Conservation (phyloP, 2,888 invertebrate species). For the Nipponacmea schrenckii region DNA sequence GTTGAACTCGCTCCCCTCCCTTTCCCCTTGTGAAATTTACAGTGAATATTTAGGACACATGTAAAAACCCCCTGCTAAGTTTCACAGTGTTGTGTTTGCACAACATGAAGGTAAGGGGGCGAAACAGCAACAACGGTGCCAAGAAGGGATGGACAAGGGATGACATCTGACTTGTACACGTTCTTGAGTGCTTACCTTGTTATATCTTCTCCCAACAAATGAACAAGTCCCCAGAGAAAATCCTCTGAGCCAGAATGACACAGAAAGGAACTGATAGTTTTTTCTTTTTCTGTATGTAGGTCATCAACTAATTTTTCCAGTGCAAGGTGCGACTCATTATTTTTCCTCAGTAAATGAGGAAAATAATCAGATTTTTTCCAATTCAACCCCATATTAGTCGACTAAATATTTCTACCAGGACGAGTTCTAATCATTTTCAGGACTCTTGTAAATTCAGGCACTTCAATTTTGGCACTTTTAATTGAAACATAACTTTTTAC, state of each 20-base stretch:
- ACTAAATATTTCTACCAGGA: background rate
- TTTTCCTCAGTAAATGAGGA: slow-evolving; percentile 50
- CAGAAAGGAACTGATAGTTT: slow-evolving; percentile 61
- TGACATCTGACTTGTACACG: too few relatives aligned
- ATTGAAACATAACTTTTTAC: too few relatives aligned
- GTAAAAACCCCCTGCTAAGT: too few relatives aligned
- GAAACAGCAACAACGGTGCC: too few relatives aligned
- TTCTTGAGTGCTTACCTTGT: slow-evolving; percentile 46
- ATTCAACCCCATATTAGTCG: slow-evolving; percentile 49
- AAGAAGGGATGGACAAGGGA: too few relatives aligned
- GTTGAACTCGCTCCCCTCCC: too few relatives aligned
- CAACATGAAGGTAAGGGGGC: too few relatives aligned
- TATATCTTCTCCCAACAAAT: slow-evolving; percentile 59
- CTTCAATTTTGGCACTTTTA: background rate
- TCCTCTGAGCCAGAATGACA: slow-evolving; percentile 65
- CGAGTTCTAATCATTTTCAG: background rate
- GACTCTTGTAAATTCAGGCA: background rate
- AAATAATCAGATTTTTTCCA: slow-evolving; percentile 63
- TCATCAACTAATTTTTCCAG: slow-evolving; percentile 67
- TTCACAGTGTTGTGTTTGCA: too few relatives aligned
- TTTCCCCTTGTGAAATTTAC: too few relatives aligned
- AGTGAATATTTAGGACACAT: too few relatives aligned
- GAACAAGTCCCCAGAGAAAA: slow-evolving; percentile 64
- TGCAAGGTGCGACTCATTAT: slow-evolving; percentile 56
- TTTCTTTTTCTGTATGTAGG: slow-evolving; percentile 63